phyloP scores from a whole-genome alignment of 1,140 invertebrate genomes.

The Halyomorpha halys region DNA sequence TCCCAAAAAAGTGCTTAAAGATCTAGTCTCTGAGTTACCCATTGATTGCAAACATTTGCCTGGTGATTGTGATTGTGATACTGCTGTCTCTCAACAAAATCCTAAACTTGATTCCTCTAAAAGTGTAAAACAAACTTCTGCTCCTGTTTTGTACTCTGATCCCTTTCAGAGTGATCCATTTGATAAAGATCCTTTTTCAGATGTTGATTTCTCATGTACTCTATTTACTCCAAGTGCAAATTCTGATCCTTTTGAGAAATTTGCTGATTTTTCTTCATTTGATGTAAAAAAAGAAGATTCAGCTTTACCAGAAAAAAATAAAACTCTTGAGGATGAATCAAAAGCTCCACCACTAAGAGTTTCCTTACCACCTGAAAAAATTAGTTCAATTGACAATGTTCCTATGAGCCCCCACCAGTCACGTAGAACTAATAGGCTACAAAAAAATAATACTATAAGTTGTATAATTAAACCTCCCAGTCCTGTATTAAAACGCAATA shows the following conservation, averaged over 20 bases:
- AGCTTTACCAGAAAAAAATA: conserved; percentile 17
- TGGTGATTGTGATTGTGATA: conserved; percentile 16
- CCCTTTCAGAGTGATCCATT: conserved; percentile 61
- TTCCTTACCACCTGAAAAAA: conserved; percentile 51
- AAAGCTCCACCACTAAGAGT: conserved; percentile 53
- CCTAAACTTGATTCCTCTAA: neutral
- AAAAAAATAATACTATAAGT: conserved; percentile 29
- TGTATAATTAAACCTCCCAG: conserved; percentile 35
- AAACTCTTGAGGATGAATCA: conserved; percentile 20
- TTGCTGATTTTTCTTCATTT: conserved; percentile 35
- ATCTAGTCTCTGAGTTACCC: conserved; percentile 45
- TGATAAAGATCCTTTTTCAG: conserved; percentile 53
- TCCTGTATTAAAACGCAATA: conserved; percentile 37
- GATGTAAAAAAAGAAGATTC: conserved; percentile 10
- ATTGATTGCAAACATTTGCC: conserved; percentile 24
- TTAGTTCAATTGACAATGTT: conserved; percentile 21
- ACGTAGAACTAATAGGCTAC: conserved; percentile 28
- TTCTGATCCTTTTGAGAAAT: conserved; percentile 51
- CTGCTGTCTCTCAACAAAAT: neutral
- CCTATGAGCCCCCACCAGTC: conserved; percentile 29
- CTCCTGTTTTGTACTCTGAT: conserved; percentile 37
- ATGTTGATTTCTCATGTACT: conserved; percentile 37
- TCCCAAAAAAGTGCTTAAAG: conserved; percentile 79
- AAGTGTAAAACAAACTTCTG: neutral
- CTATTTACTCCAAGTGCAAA: conserved; percentile 32